phyloP scores from a whole-genome alignment of 2,888 invertebrate species.

The Ganaspis brasiliensis region DNA sequence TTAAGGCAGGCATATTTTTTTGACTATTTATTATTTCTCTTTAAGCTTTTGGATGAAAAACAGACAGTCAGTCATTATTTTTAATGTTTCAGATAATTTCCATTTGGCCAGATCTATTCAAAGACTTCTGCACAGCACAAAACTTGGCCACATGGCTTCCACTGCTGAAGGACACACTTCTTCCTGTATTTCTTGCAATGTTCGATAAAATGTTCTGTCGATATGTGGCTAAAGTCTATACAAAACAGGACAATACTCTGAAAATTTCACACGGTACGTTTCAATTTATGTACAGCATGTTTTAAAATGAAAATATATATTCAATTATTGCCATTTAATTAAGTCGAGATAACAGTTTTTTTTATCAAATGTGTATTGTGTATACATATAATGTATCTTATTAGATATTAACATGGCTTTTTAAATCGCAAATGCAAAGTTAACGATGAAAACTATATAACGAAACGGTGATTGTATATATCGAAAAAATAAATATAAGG shows the following conservation, averaged over 20 bases:
- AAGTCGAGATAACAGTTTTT: no score
- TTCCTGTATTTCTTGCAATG: constrained; percentile 83
- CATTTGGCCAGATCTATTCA: constrained; percentile 81
- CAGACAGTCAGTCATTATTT: background rate
- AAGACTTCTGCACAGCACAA: constrained; percentile 82
- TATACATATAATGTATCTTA: no score
- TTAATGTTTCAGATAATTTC: constrained; percentile 81
- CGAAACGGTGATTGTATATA: no score
- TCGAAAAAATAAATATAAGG: no score
- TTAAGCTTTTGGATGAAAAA: background rate
- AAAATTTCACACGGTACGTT: constrained; percentile 74
- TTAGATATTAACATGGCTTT: no score
- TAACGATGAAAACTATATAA: no score
- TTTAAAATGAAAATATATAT: no score
- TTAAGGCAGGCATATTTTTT: no score
- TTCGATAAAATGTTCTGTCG: constrained; percentile 83
- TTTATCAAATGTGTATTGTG: no score
- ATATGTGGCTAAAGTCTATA: constrained; percentile 83
- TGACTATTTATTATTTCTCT: background rate
- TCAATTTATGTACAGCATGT: no score
- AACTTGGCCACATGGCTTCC: constrained; percentile 83
- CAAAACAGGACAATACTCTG: constrained; percentile 74
- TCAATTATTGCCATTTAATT: no score
- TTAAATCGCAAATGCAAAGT: no score
- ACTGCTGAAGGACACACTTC: constrained; percentile 82